Evolutionary conservation across 2,113 vertebrate species (phyloP).

Genomic region (Myodes glareolus): DNA sequence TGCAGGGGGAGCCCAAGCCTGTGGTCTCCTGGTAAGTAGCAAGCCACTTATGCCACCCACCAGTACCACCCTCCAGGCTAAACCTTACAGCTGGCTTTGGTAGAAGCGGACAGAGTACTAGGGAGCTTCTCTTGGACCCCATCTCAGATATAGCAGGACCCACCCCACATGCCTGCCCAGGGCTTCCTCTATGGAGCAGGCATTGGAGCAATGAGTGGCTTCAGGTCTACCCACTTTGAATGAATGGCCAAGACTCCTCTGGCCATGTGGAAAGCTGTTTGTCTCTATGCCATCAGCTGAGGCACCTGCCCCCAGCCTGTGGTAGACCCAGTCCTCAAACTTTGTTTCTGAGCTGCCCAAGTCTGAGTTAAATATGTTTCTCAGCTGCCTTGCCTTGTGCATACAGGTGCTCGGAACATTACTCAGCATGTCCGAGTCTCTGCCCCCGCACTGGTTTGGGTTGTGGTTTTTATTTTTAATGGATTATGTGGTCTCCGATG

Average conservation of each 20-base stretch:
- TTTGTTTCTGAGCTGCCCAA: not conserved
- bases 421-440: not conserved
- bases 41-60: not conserved
- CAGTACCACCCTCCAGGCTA: not conserved
- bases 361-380: not conserved
- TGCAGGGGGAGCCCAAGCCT: slow-evolving; percentile 96
- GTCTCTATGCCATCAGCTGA: rapidly evolving
- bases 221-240: not conserved
- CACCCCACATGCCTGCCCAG: not conserved
- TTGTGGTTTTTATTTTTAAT: slow-evolving; percentile 42
- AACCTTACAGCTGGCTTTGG: not conserved
- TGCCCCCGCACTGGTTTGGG: not conserved
- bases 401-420: not conserved
- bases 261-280: not conserved
- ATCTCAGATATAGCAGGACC: not conserved
- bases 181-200: not conserved
- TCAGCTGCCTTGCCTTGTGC: not conserved
- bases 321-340: not conserved
- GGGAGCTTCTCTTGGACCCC: not conserved
- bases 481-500: not conserved
- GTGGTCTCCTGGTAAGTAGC: slow-evolving; percentile 96
- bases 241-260: not conserved
- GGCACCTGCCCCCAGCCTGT: not conserved
- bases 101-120: not conserved
- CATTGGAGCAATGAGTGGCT: not conserved